phyloP scores from a whole-genome alignment of 2,888 invertebrate species.

The Perizoma affinitatum region DNA sequence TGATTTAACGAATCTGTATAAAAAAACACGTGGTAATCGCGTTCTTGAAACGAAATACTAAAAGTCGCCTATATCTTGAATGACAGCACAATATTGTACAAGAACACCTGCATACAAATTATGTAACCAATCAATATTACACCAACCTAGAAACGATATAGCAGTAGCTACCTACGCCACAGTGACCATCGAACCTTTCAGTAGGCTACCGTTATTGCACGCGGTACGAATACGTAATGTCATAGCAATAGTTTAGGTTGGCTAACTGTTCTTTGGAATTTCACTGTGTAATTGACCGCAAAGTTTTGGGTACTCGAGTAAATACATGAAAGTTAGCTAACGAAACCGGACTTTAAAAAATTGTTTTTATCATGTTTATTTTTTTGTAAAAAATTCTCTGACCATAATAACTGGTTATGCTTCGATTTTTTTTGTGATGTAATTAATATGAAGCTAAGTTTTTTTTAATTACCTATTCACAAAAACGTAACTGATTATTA shows the following conservation, averaged over 20 bases:
- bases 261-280: slow-evolving; percentile 39
- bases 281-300: slow-evolving; percentile 35
- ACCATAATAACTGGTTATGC: no score
- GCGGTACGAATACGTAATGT: slow-evolving; percentile 37
- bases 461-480: no score
- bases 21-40: no score
- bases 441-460: no score
- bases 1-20: no score
- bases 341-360: background rate
- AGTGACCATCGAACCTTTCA: slow-evolving; percentile 34
- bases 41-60: no score
- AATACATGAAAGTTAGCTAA: background rate
- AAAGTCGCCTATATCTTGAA: no score
- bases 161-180: slow-evolving; percentile 1
- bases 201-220: slow-evolving; percentile 38
- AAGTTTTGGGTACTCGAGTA: slow-evolving; percentile 18
- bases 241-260: slow-evolving; percentile 38
- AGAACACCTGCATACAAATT: slow-evolving; percentile 21
- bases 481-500: no score
- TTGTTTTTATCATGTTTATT: no score
- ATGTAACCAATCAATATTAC: slow-evolving; percentile 26
- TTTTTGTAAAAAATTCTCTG: no score
- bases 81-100: background rate
- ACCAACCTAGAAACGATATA: slow-evolving; percentile 12
- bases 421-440: no score